These are phyloP conservation scores for Conistra vaccinii DNA, from an alignment of 2,888 invertebrate species.

Conservation along the genomic window DNA sequence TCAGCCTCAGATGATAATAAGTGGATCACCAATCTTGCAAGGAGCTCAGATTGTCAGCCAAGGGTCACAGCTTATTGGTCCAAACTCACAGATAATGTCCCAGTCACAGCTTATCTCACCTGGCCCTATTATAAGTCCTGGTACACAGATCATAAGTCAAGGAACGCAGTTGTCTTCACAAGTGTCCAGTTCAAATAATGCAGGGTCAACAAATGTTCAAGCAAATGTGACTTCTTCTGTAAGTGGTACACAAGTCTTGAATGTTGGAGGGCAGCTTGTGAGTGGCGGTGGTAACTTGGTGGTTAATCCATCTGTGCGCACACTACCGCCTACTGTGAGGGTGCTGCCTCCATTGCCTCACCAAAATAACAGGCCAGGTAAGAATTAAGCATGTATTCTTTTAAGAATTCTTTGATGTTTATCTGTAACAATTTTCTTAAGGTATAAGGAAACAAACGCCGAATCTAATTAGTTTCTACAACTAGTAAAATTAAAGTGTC, in stretches of 20 bases:
- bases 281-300: slow-evolving; percentile 82
- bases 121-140: slow-evolving; percentile 83
- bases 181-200: slow-evolving; percentile 77
- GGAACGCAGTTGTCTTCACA: slow-evolving; percentile 85
- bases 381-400: slow-evolving; percentile 28
- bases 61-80: slow-evolving; percentile 84
- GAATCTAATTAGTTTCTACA: not conserved
- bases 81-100: slow-evolving; percentile 83
- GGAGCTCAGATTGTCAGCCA: slow-evolving; percentile 87
- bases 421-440: not conserved
- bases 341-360: slow-evolving; percentile 85
- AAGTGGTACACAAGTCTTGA: slow-evolving; percentile 82
- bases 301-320: slow-evolving; percentile 84
- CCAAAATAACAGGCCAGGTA: slow-evolving; percentile 86
- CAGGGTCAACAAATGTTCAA: slow-evolving; percentile 73
- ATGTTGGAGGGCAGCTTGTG: slow-evolving; percentile 83
- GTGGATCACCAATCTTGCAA: slow-evolving; percentile 84
- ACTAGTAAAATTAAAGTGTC: too few species aligned
- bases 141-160: slow-evolving; percentile 88
- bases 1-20: slow-evolving; percentile 87
- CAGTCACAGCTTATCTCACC: slow-evolving; percentile 83
- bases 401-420: slow-evolving; percentile 2
- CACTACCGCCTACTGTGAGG: slow-evolving; percentile 84
- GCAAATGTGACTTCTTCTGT: slow-evolving; percentile 77
- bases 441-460: not conserved